Evolutionary conservation across 2,888 invertebrate genomes (phyloP), one percentile per base, ranked within the genome.

Genomic region (Ommatoiulus sabulosus): DNA sequence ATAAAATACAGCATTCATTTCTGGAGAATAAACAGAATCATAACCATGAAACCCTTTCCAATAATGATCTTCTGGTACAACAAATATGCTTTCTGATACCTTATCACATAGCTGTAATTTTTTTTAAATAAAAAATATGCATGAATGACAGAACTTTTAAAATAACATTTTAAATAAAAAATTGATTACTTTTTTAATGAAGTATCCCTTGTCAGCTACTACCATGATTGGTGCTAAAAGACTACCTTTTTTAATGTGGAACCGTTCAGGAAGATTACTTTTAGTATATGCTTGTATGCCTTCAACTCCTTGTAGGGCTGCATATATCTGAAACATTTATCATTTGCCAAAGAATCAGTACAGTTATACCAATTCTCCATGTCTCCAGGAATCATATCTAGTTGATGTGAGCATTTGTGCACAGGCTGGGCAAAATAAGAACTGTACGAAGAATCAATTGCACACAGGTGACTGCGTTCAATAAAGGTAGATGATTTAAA

Each of bases 241-340:
- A n/a, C 91, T 89, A 89, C 92, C 92, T 89, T 93, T 91, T 57
- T 91, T 90, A 90, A 92, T 92, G 90, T 93, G 92, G 90, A 91
- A 92, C 7, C 90, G 89, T 4, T 91, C 91, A 0, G 93, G 92
- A 20, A 92, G 90, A 44, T 92, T 91, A 87, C 91, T 90, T 89
- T 91, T 92, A 84, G 89, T 90, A 89, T 91, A 92, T n/a, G 91
- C 91, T 7, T 24, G 46, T n/a, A 88, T 87, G 7, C 57, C 63
- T 52, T 44, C 24, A 3, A 86, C 17, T 0, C 1, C 48, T 48
- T 86, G 44, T 7, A 86, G 86, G 3, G 48, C n/a, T 20, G 20
- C 48, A 48, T 86, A 46, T 15, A 44, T 43, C 44, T 46, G 48
- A 86, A 44, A 46, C 12, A 10, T 86, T 35, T 20, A 44, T 84